A percentile compares a stretch with the other conserved stretches of the same genome.
phyloP scores from a whole-genome alignment of 2,113 vertebrate species.

The Sinocyclocheilus maitianheensis region DNA sequence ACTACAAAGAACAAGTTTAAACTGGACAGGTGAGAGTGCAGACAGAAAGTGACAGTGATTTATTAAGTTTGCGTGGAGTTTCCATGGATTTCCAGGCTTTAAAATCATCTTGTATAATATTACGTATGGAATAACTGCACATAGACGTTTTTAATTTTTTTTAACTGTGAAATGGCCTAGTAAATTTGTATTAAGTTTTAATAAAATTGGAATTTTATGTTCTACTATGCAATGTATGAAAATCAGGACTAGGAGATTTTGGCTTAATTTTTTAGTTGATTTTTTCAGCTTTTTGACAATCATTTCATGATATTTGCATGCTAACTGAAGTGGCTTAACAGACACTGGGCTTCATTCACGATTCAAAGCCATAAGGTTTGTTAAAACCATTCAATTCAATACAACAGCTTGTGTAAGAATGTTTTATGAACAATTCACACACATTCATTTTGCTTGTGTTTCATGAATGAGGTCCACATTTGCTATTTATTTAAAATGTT shows the following conservation, averaged over 20 bases:
- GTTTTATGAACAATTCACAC: neutral
- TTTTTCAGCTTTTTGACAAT: neutral
- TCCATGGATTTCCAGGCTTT: constrained; percentile 62
- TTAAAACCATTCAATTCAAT: neutral
- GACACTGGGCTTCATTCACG: neutral
- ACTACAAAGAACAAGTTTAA: constrained; percentile 76
- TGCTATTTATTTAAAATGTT: neutral
- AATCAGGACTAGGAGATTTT: neutral
- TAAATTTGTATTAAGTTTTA: too few species aligned
- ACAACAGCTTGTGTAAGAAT: too few species aligned
- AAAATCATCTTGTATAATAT: neutral
- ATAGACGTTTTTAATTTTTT: neutral
- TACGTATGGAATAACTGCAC: neutral
- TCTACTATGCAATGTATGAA: neutral
- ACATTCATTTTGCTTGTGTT: neutral
- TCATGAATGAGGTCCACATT: neutral
- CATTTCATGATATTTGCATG: neutral
- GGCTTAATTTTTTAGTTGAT: neutral
- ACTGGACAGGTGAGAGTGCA: constrained; percentile 70
- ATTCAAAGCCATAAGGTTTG: neutral
- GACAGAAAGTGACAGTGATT: constrained; percentile 61
- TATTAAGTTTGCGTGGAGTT: constrained; percentile 59
- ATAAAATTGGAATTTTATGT: neutral
- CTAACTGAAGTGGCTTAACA: neutral
- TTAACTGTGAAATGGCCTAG: too few species aligned